phyloP scores from a whole-genome alignment of 2,797 vertebrate genomes.

The Fundulus diaphanus region DNA sequence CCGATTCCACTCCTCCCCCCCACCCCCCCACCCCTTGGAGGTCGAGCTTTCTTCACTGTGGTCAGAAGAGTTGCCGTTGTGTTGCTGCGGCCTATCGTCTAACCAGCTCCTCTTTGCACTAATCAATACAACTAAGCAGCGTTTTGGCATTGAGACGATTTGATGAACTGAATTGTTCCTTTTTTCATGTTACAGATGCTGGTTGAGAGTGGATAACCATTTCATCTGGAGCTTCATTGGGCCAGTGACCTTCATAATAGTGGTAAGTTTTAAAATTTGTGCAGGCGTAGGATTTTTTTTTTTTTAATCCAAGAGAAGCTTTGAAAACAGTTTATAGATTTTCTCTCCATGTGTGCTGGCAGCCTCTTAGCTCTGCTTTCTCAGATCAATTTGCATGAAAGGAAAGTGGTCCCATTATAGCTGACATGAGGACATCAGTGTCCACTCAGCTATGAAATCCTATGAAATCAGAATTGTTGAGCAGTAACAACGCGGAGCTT shows the following conservation, averaged over 20 bases:
- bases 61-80: conserved; percentile 54
- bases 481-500: conserved; percentile 67
- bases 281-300: conserved; percentile 10
- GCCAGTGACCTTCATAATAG: conserved; percentile 92
- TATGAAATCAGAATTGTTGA: conserved; percentile 74
- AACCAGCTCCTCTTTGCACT: conserved; percentile 36
- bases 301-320: conserved; percentile 35
- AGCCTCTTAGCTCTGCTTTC: conserved; percentile 59
- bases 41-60: conserved; percentile 66
- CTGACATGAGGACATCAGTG: conserved; percentile 77
- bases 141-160: conserved; percentile 67
- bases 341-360: conserved; percentile 31
- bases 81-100: conserved; percentile 54
- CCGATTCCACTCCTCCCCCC: conserved; percentile 40
- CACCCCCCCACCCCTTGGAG: conserved; percentile 47
- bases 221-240: conserved; percentile 99
- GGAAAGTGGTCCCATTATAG: conserved; percentile 78
- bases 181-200: conserved; percentile 84
- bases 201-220: conserved; percentile 96
- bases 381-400: conserved; percentile 80
- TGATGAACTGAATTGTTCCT: conserved; percentile 52
- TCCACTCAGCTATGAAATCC: conserved; percentile 80
- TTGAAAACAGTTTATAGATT: conserved; percentile 65
- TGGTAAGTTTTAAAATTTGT: conserved; percentile 84
- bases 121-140: conserved; percentile 65